A percentile compares a stretch with the other conserved stretches of the same genome.
Conservation (phyloP, 1,140 invertebrate genomes). For the Leptinotarsa lineolata region DNA sequence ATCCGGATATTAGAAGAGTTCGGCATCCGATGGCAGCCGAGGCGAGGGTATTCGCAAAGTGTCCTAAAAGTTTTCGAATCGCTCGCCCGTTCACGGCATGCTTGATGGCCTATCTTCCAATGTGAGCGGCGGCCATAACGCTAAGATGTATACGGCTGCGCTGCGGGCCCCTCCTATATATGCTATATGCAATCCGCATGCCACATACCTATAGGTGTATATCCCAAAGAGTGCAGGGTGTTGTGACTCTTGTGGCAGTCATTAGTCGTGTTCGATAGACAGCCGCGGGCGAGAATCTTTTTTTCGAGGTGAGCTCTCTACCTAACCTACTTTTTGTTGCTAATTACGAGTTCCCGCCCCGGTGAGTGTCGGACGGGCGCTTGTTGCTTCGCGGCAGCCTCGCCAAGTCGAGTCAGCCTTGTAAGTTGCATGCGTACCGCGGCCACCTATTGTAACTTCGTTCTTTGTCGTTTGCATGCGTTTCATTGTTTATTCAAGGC, state of each 20-base stretch:
- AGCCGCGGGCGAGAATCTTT: conserved; percentile 47
- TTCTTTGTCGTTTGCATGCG: conserved; percentile 31
- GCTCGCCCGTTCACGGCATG: conserved; percentile 67
- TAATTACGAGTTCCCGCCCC: conserved; percentile 42
- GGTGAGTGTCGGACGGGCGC: conserved; percentile 24
- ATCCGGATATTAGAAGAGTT: conserved; percentile 56
- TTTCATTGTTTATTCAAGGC: conserved; percentile 32
- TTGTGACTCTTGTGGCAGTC: conserved; percentile 57
- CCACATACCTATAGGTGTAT: conserved; percentile 57
- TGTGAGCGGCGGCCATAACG: conserved; percentile 73
- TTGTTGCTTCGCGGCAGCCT: conserved; percentile 35
- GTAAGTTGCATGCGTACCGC: conserved; percentile 29
- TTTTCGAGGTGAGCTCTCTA: conserved; percentile 46
- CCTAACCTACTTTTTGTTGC: conserved; percentile 48
- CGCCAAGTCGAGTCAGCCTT: conserved; percentile 6
- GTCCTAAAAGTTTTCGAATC: conserved; percentile 72
- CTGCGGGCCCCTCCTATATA: conserved; percentile 59
- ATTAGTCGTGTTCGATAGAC: conserved; percentile 58
- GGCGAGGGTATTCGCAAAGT: conserved; percentile 61
- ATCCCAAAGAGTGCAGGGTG: conserved; percentile 54
- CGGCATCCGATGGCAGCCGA: conserved; percentile 41
- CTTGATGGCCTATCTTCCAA: conserved; percentile 82
- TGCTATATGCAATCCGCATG: conserved; percentile 58
- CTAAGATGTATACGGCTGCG: conserved; percentile 75
- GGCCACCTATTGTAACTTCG: conserved; percentile 22